Evolutionary conservation across 37 sponge, comb jelly and placozoan genomes (phyloP).

Genomic region (Crambe crambe): DNA sequence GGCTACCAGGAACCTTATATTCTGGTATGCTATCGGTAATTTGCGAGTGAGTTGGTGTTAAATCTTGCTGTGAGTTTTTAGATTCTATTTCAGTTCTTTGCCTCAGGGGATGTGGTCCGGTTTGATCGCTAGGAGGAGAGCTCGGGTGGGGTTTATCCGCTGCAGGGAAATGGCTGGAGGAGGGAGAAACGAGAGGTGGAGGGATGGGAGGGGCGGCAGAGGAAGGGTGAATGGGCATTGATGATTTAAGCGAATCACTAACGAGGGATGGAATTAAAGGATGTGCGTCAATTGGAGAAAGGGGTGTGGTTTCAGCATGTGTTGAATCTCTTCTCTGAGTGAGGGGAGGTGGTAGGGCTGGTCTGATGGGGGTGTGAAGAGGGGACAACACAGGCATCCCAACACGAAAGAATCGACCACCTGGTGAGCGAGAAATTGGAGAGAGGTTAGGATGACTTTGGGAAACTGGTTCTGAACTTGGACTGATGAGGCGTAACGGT

Average conservation of each 20-base stretch:
- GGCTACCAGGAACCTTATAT: not conserved
- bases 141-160: no score
- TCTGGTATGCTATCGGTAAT: no score
- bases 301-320: not conserved
- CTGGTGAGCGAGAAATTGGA: not conserved
- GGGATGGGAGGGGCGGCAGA: not conserved
- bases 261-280: not conserved
- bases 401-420: not conserved
- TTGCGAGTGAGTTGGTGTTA: not conserved
- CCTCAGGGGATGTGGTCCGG: not conserved
- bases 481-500: slow-evolving; percentile 21
- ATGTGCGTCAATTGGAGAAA: slow-evolving; percentile 11
- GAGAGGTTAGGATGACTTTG: slow-evolving; percentile 4
- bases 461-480: not conserved
- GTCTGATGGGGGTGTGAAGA: not conserved
- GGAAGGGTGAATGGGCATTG: not conserved
- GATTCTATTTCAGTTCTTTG: not conserved
- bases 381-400: slow-evolving; percentile 16
- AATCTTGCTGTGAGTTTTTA: not conserved
- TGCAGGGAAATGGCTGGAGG: no score
- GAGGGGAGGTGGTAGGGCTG: not conserved
- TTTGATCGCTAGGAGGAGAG: not conserved
- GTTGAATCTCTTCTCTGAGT: not conserved
- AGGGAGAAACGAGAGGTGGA: not conserved
- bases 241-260: not conserved